phyloP scores from a whole-genome alignment of 2,113 vertebrate genomes.

The Geococcyx californianus region DNA sequence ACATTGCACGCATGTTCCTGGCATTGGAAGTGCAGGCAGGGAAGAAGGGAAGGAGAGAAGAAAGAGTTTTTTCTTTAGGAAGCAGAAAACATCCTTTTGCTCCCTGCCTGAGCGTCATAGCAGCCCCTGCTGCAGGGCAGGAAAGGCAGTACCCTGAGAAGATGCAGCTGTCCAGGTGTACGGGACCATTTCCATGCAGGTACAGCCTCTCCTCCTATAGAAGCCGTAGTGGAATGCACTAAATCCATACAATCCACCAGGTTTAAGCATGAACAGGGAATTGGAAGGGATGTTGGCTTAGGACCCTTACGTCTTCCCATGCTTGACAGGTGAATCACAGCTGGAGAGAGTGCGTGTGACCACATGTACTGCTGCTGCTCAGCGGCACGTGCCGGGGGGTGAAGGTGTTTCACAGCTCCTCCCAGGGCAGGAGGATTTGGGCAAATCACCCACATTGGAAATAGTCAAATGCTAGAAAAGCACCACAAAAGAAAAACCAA shows the following conservation, averaged over 20 bases:
- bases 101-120: neutral
- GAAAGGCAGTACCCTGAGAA: rapidly evolving
- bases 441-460: neutral
- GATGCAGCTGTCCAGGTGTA: neutral
- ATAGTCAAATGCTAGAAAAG: neutral
- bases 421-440: neutral
- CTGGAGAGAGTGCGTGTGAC: neutral
- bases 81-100: neutral
- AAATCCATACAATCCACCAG: neutral
- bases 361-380: rapidly evolving
- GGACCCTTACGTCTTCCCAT: neutral
- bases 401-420: neutral
- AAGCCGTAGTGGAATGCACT: rapidly evolving
- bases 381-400: rapidly evolving
- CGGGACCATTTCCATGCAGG: rapidly evolving
- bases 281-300: neutral
- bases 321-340: rapidly evolving
- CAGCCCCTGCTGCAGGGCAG: rapidly evolving
- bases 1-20: neutral
- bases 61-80: neutral
- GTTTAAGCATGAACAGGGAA: rapidly evolving
- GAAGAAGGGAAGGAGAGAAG: neutral
- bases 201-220: neutral
- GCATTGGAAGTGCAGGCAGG: neutral
- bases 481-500: neutral